A percentile compares a stretch with the other conserved stretches of the same genome.
Conservation (phyloP, 2,797 vertebrate species). For the Gephyroberyx darwinii region DNA sequence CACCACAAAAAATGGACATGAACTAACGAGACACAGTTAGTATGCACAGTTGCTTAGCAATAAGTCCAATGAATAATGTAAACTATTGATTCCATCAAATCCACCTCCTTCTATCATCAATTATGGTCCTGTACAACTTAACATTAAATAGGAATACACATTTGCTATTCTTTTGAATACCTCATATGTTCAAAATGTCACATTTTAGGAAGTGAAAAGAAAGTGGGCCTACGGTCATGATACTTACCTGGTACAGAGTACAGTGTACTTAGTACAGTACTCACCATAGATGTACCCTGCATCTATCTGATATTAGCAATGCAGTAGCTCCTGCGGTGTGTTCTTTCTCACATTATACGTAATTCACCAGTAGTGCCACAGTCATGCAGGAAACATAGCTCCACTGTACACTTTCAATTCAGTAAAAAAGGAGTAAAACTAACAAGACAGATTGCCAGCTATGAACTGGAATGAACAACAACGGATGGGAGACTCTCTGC, state of each 20-base stretch:
- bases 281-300: neutral
- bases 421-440: slow-evolving; percentile 25
- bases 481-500: neutral
- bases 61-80: neutral
- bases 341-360: neutral
- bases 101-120: too few relatives aligned
- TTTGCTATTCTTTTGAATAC: too few relatives aligned
- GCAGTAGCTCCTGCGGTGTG: neutral
- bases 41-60: neutral
- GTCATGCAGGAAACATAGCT: too few relatives aligned
- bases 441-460: neutral
- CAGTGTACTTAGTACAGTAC: too few relatives aligned
- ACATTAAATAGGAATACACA: too few relatives aligned
- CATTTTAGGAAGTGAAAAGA: too few relatives aligned
- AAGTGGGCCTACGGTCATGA: too few relatives aligned
- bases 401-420: too few relatives aligned
- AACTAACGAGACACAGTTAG: neutral
- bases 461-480: neutral
- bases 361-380: too few relatives aligned
- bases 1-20: neutral
- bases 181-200: too few relatives aligned
- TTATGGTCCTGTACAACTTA: too few relatives aligned
- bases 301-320: neutral
- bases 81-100: neutral
- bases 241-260: neutral